These are phyloP conservation scores for Drusus annulatus DNA, from an alignment of 1,140 invertebrate genomes.

Conservation along the genomic window DNA sequence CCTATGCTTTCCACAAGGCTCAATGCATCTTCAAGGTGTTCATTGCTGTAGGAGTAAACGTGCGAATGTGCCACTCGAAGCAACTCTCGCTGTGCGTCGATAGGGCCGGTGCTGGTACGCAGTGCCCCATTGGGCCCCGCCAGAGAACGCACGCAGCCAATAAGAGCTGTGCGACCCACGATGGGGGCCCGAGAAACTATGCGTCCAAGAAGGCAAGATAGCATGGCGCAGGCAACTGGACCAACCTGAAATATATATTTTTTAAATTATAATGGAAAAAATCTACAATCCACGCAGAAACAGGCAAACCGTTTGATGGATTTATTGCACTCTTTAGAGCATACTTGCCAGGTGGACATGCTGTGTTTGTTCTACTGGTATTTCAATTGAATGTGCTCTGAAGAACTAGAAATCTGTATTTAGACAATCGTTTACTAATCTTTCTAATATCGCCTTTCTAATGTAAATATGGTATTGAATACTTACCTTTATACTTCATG, in stretches of 20 bases:
- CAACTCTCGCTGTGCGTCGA: constrained; percentile 86
- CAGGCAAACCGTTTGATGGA: too few relatives aligned
- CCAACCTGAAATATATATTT: constrained; percentile 75
- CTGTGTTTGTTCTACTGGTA: too few relatives aligned
- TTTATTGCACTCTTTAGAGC: too few relatives aligned
- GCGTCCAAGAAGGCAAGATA: constrained; percentile 81
- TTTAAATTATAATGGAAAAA: too few relatives aligned
- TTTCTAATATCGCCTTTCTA: too few relatives aligned
- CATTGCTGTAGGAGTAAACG: constrained; percentile 78
- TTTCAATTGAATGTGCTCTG: too few relatives aligned
- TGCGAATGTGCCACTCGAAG: constrained; percentile 67
- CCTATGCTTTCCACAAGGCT: constrained; percentile 84
- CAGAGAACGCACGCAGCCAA: constrained; percentile 82
- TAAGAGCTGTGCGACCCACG: constrained; percentile 72
- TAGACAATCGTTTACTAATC: too few relatives aligned
- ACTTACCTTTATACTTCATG: too few relatives aligned
- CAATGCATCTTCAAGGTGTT: constrained; percentile 81
- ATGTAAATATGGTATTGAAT: too few relatives aligned
- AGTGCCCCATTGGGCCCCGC: constrained; percentile 81
- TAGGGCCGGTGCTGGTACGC: constrained; percentile 79
- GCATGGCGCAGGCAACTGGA: constrained; percentile 81
- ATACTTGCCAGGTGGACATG: too few relatives aligned
- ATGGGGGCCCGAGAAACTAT: constrained; percentile 81
- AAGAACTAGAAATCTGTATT: too few relatives aligned
- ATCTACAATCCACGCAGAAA: too few relatives aligned